These are phyloP conservation scores for Heliconius hewitsoni DNA, from an alignment of 1,140 invertebrate species.

Conservation along the genomic window DNA sequence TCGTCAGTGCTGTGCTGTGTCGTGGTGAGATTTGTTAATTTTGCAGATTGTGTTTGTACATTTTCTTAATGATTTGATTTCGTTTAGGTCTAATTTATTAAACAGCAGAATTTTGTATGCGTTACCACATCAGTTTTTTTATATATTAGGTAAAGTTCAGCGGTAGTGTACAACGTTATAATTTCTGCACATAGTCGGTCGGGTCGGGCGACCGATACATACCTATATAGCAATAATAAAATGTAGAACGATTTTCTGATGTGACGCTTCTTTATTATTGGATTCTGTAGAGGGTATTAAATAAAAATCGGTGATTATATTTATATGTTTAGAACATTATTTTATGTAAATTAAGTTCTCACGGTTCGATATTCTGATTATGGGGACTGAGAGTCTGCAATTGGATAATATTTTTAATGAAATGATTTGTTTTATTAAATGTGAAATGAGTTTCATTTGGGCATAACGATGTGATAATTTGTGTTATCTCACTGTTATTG, in stretches of 20 bases:
- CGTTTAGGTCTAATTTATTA: conserved; percentile 31
- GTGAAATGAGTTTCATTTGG: background rate
- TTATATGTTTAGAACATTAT: conserved; percentile 9
- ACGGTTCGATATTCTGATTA: conserved; percentile 35
- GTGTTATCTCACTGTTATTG: background rate
- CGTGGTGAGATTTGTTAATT: conserved; percentile 85
- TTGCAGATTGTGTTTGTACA: conserved; percentile 58
- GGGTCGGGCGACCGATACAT: conserved; percentile 63
- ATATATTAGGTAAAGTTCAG: conserved; percentile 17
- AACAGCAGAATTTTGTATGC: conserved; percentile 12
- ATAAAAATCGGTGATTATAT: conserved; percentile 16
- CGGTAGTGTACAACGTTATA: conserved; percentile 56
- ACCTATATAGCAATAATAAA: conserved; percentile 72
- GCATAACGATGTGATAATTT: background rate
- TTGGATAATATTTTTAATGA: conserved; percentile 31
- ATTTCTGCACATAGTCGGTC: conserved; percentile 65
- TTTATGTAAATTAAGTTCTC: conserved; percentile 22
- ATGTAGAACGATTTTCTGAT: conserved; percentile 62
- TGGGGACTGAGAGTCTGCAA: conserved; percentile 10
- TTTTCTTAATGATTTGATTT: conserved; percentile 47
- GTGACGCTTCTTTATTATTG: conserved; percentile 52
- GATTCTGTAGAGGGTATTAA: conserved; percentile 16
- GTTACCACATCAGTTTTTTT: conserved; percentile 12
- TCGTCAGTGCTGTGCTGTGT: conserved; percentile 96
- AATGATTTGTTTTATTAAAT: conserved; percentile 32